phyloP scores from a whole-genome alignment of 2,797 vertebrate genomes.

The Lepilemur ruficaudatus region DNA sequence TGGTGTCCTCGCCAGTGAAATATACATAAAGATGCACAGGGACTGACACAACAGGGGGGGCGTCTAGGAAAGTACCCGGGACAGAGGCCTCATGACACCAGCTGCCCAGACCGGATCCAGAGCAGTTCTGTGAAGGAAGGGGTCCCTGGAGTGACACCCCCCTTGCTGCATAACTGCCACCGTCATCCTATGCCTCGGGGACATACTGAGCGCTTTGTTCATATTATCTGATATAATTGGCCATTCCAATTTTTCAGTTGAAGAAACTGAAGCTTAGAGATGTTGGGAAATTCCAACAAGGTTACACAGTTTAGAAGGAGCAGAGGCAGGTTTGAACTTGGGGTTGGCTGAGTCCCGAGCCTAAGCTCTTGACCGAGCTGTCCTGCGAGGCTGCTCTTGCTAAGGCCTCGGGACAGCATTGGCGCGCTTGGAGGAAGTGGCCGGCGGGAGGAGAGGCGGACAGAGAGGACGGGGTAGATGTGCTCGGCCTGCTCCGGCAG shows the following conservation, averaged over 20 bases:
- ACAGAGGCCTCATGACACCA: not conserved
- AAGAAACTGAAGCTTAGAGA: not conserved
- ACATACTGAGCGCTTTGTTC: not conserved
- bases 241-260: not conserved
- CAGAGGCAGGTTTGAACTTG: not conserved
- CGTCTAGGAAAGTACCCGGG: rapidly evolving
- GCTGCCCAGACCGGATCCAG: not conserved
- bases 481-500: not conserved
- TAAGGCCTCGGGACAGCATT: not conserved
- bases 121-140: not conserved
- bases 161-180: rapidly evolving
- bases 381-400: not conserved
- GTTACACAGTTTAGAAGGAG: not conserved
- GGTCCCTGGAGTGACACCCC: not conserved
- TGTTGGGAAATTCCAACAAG: not conserved
- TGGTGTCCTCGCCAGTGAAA: not conserved
- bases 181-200: not conserved
- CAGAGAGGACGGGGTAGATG: not conserved
- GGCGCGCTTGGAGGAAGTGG: rapidly evolving
- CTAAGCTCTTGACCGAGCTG: not conserved
- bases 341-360: not conserved
- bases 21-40: not conserved
- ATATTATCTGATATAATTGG: not conserved
- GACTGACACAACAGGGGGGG: too few relatives aligned
- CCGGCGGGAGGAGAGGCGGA: rapidly evolving